Evolutionary conservation across 1,140 invertebrate genomes (phyloP).

Genomic region (Scaptomyza graminum): DNA sequence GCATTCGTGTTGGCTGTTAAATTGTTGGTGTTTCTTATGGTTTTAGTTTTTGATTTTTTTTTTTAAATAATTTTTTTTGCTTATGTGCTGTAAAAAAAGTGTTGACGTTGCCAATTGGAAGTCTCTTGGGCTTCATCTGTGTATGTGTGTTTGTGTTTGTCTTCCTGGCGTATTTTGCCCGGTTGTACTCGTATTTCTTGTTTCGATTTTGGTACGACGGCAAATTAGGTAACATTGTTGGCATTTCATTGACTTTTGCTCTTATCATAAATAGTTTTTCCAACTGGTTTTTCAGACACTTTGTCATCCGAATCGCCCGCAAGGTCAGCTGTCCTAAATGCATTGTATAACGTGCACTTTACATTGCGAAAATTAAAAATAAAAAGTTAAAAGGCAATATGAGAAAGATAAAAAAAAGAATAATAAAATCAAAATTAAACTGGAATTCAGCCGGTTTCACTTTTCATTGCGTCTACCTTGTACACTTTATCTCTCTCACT

Average conservation of each 20-base stretch:
- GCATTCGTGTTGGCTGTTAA: slow-evolving; percentile 50
- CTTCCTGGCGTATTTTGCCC: slow-evolving; percentile 33
- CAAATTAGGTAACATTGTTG: slow-evolving; percentile 73
- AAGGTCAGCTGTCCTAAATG: slow-evolving; percentile 66
- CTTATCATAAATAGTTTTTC: slow-evolving; percentile 58
- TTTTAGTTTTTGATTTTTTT: slow-evolving; percentile 21
- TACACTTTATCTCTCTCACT: background rate
- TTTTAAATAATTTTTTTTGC: slow-evolving; percentile 36
- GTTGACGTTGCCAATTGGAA: slow-evolving; percentile 55
- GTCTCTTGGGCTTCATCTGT: slow-evolving; percentile 40
- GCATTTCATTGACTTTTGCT: slow-evolving; percentile 67
- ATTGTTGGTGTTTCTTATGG: slow-evolving; percentile 3
- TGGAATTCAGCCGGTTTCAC: slow-evolving; percentile 51
- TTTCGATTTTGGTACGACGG: slow-evolving; percentile 39
- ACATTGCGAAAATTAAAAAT: background rate
- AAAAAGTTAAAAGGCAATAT: background rate
- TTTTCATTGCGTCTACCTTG: slow-evolving; percentile 26
- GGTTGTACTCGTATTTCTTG: slow-evolving; percentile 57
- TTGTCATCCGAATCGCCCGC: slow-evolving; percentile 31
- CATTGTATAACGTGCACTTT: slow-evolving; percentile 1
- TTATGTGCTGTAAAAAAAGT: slow-evolving; percentile 30
- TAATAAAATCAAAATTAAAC: slow-evolving; percentile 11
- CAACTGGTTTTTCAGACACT: slow-evolving; percentile 51
- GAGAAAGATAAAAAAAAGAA: background rate
- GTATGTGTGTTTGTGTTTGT: slow-evolving; percentile 26